Evolutionary conservation across 2,888 invertebrate species (phyloP), one percentile per base, ranked within the genome.

Genomic region (Drosophila demipolita): DNA sequence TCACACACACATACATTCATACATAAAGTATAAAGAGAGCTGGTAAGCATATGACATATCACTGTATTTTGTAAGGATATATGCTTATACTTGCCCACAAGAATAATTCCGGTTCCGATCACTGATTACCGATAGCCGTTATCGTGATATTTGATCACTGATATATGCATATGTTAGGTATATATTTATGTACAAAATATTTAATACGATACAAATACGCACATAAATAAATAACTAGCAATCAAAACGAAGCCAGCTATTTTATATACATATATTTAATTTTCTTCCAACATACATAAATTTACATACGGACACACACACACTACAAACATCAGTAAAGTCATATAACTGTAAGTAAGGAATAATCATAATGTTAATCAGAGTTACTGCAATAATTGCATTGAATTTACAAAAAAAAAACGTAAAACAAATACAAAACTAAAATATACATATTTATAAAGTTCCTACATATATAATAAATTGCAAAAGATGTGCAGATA

Each of bases 381-480:
- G 61, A 86, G 82, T 83, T 86, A 70, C 75, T 75, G 73, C 73
- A 73, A 78, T 65, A 80, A 72, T 80, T 75, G 71, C 72, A 73
- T 73, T 80, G 73, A 78, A 82, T 72, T 73, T 72, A 78, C 66
- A 75, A 71, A 23, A 40, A 38, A 35, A 35, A 40, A 36, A 35
- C 45, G 49, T 62, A 49, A 64, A 78, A 59, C 53, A 17, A 65
- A 65, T 45, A 45, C 12, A 59, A 50, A 45, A 38, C 38, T 62
- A 54, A 53, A 66, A 72, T 55, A 76, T 71, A 78, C 70, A 76
- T 78, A 78, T 77, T 73, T 75, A 81, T 83, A 77, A 84, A 87
- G 87, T 87, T 89, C 89, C 87, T 87, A 87, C 84, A 75, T 83
- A 87, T 87, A 75, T 83, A 78, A 80, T 78, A 66, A 88, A 75